phyloP scores from a whole-genome alignment of 2,888 invertebrate genomes.

The Lasioglossum oenotherae region DNA sequence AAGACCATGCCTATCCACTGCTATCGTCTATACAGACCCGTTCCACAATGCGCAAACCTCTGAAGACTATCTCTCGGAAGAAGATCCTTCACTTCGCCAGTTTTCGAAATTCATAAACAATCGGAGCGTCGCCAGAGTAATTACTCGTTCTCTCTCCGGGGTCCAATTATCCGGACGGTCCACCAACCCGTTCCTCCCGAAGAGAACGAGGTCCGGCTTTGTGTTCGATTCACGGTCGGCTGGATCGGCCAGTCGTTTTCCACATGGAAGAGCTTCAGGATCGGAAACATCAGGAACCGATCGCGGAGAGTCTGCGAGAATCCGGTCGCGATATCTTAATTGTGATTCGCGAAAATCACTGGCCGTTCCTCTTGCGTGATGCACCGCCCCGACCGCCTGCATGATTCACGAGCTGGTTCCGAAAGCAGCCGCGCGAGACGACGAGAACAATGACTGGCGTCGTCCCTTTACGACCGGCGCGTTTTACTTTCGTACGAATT shows the following conservation, averaged over 20 bases:
- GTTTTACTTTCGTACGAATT: slow-evolving; percentile 1
- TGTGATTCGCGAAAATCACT: not conserved
- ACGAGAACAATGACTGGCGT: slow-evolving; percentile 17
- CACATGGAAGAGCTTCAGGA: slow-evolving; percentile 35
- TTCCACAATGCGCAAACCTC: not conserved
- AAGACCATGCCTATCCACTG: not conserved
- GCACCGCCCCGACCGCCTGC: not conserved
- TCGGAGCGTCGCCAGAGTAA: slow-evolving; percentile 34
- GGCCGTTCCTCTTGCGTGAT: not conserved
- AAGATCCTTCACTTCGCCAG: not conserved
- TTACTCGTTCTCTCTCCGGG: slow-evolving; percentile 3
- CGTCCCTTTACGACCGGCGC: not conserved
- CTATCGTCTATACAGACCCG: not conserved
- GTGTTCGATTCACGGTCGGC: slow-evolving; percentile 35
- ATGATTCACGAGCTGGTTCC: slow-evolving; percentile 14
- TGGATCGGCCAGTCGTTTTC: slow-evolving; percentile 40
- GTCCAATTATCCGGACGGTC: slow-evolving; percentile 17
- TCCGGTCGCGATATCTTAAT: not conserved
- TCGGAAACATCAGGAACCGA: slow-evolving; percentile 16
- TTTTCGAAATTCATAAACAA: not conserved
- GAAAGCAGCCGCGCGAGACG: slow-evolving; percentile 1
- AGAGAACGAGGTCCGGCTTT: slow-evolving; percentile 23
- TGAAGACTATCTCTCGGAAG: not conserved
- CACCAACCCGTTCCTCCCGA: not conserved
- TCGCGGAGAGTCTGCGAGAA: not conserved